Percentiles rank a stretch among this genome's conserved stretches.
phyloP scores from a whole-genome alignment of 2,113 vertebrate genomes.

The Entelurus aequoreus region DNA sequence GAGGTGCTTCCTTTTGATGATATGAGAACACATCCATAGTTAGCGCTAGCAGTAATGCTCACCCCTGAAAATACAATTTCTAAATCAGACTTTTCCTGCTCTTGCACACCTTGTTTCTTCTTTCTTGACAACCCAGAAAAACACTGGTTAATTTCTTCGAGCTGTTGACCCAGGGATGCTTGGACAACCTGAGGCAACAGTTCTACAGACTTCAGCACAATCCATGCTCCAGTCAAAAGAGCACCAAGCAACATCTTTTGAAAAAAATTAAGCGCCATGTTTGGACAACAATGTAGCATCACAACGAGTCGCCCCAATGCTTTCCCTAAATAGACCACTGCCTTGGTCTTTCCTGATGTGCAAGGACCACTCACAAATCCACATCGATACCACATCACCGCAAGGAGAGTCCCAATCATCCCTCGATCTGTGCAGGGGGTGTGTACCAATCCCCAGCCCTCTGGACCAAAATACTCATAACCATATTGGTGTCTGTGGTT shows the following conservation, averaged over 20 bases:
- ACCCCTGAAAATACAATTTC: constrained; percentile 64
- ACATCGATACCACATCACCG: constrained; percentile 72
- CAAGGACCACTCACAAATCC: constrained; percentile 70
- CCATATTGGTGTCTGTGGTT: constrained; percentile 68
- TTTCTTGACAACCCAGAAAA: constrained; percentile 48
- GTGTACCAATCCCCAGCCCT: constrained; percentile 60
- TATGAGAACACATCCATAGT: constrained; percentile 75
- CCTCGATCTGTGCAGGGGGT: constrained; percentile 71
- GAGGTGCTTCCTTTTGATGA: constrained; percentile 30
- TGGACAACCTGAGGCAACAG: constrained; percentile 60
- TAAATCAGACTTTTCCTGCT: constrained; percentile 17
- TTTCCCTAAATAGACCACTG: constrained; percentile 64
- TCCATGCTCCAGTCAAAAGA: constrained; percentile 76
- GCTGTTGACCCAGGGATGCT: constrained; percentile 70
- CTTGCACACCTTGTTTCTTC: not conserved
- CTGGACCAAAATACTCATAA: constrained; percentile 79
- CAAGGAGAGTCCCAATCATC: constrained; percentile 74
- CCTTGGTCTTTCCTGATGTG: constrained; percentile 69
- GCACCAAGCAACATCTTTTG: constrained; percentile 73
- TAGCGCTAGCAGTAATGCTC: constrained; percentile 45
- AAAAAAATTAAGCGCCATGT: constrained; percentile 47
- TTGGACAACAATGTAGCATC: constrained; percentile 61
- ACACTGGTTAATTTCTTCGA: constrained; percentile 65
- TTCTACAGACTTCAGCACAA: constrained; percentile 72
- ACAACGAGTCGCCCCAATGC: constrained; percentile 76